Conservation (phyloP, 2,113 vertebrate species). For the Festucalex cinctus region DNA sequence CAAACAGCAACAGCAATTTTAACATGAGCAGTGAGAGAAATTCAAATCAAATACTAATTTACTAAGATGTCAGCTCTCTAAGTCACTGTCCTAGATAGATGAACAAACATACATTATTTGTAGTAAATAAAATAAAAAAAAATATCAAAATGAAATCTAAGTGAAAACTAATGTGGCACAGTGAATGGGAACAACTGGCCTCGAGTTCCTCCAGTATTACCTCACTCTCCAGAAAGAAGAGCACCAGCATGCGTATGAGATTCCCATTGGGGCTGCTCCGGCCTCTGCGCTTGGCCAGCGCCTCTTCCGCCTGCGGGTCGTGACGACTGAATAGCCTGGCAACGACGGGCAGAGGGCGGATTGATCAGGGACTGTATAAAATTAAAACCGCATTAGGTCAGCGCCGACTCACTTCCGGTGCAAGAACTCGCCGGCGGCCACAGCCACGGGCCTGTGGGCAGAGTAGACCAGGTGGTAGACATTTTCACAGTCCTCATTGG, state of each 20-base stretch:
- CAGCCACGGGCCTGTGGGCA: slow-evolving; percentile 93
- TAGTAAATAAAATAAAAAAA: no score
- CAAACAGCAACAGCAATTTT: background rate
- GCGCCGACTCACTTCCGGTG: slow-evolving; percentile 90
- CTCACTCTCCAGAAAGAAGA: slow-evolving; percentile 99
- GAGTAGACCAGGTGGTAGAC: slow-evolving; percentile 99
- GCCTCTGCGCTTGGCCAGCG: slow-evolving; percentile 92
- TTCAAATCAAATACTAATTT: no score
- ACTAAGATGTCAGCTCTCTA: no score
- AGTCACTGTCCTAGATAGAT: no score
- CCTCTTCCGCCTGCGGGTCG: slow-evolving; percentile 96
- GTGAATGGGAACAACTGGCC: background rate
- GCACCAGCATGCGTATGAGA: slow-evolving; percentile 97
- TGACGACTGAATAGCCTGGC: slow-evolving; percentile 90
- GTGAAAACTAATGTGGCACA: no score
- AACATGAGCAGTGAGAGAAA: background rate
- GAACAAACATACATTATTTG: no score
- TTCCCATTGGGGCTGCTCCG: slow-evolving; percentile 97
- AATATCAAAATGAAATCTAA: no score
- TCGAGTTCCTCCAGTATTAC: slow-evolving; percentile 67
- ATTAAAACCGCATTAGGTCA: background rate
- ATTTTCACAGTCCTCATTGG: slow-evolving; percentile 98
- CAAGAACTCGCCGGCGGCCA: slow-evolving; percentile 96
- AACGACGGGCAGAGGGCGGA: background rate
- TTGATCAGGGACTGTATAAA: no score